Evolutionary conservation across 2,797 vertebrate genomes (phyloP).

Genomic region (Labroides dimidiatus): DNA sequence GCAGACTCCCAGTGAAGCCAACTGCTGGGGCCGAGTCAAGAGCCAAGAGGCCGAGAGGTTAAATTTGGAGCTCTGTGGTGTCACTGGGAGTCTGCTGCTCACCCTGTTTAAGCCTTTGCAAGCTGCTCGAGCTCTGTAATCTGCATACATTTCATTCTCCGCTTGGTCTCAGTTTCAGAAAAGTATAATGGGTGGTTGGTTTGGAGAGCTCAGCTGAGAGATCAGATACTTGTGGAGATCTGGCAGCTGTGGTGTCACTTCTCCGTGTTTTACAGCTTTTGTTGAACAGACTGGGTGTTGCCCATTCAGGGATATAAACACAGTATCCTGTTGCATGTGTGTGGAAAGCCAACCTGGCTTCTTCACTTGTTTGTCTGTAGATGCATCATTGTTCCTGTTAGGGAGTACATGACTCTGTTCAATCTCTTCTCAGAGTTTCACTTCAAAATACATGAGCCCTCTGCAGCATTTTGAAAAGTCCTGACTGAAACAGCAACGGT

Average conservation of each 20-base stretch:
- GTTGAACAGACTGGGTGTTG: conserved; percentile 62
- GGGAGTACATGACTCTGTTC: neutral
- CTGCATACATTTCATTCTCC: conserved; percentile 30
- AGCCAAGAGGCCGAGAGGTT: conserved; percentile 50
- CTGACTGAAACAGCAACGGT: neutral
- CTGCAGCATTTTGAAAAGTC: neutral
- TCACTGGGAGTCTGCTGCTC: conserved; percentile 43
- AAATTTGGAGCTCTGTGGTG: conserved; percentile 65
- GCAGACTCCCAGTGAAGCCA: conserved; percentile 34
- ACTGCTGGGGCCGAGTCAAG: conserved; percentile 27
- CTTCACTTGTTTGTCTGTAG: conserved; percentile 18
- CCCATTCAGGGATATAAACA: conserved; percentile 35
- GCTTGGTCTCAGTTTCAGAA: conserved; percentile 35
- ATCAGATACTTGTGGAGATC: conserved; percentile 53
- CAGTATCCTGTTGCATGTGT: conserved; percentile 52
- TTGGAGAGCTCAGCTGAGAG: conserved; percentile 36
- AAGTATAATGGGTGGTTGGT: conserved; percentile 41
- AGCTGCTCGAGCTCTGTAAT: conserved; percentile 4
- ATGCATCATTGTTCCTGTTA: conserved; percentile 17
- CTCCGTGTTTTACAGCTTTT: conserved; percentile 50
- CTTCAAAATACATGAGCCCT: neutral
- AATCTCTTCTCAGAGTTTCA: neutral
- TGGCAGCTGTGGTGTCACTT: conserved; percentile 58
- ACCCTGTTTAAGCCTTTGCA: conserved; percentile 14
- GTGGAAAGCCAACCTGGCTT: conserved; percentile 41